A percentile compares a stretch with the other conserved stretches of the same genome.
Evolutionary conservation across 2,888 invertebrate species (phyloP).

Genomic region (Drosophila fungiperda): DNA sequence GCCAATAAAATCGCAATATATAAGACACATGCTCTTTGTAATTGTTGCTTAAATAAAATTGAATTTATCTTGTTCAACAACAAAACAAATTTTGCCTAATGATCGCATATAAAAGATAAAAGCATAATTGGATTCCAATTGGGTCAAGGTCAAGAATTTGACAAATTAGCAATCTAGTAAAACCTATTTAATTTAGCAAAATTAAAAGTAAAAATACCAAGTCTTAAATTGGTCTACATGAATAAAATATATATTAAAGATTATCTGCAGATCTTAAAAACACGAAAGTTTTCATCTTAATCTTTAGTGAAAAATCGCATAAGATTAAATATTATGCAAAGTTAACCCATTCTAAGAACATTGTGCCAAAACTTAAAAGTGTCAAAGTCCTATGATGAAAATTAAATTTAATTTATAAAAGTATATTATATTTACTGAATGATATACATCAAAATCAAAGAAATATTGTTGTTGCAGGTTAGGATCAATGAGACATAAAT

Average conservation of each 20-base stretch:
- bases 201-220: background rate
- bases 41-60: conserved; percentile 56
- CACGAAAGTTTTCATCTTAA: background rate
- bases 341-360: background rate
- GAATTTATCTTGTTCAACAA: conserved; percentile 45
- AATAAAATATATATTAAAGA: background rate
- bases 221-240: background rate
- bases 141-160: conserved; percentile 39
- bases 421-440: background rate
- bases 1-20: conserved; percentile 61
- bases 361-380: background rate
- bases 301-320: background rate
- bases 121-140: conserved; percentile 7
- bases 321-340: background rate
- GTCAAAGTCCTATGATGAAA: background rate
- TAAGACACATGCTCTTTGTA: conserved; percentile 26
- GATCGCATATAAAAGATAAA: background rate
- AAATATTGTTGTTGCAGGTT: background rate
- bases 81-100: conserved; percentile 25
- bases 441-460: background rate
- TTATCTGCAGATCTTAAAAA: background rate
- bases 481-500: background rate
- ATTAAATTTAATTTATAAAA: background rate
- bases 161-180: background rate
- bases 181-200: background rate